phyloP scores from a whole-genome alignment of 1,140 invertebrate species.

The Trichoplusia ni region DNA sequence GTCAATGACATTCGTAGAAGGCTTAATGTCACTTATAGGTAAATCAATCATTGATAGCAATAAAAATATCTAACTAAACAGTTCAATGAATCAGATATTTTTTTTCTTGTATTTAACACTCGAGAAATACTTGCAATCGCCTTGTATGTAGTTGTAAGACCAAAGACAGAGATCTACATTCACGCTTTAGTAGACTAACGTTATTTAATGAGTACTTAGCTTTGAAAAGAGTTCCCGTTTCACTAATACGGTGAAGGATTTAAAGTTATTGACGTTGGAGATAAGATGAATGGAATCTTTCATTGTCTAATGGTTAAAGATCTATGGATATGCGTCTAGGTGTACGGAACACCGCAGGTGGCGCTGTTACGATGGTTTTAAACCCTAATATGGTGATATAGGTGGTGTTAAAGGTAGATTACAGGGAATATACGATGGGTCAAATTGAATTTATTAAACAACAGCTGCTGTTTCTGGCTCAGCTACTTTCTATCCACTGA shows the following conservation, averaged over 20 bases:
- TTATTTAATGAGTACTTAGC: slow-evolving; percentile 36
- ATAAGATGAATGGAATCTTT: background rate
- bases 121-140: background rate
- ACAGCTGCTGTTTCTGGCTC: too few species aligned
- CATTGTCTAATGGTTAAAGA: slow-evolving; percentile 7
- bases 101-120: slow-evolving; percentile 1
- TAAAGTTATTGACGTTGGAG: slow-evolving; percentile 8
- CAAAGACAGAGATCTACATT: slow-evolving; percentile 23
- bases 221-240: slow-evolving; percentile 15
- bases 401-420: too few species aligned
- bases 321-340: too few species aligned
- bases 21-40: too few species aligned
- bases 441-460: too few species aligned
- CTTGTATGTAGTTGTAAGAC: background rate
- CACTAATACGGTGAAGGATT: slow-evolving; percentile 6
- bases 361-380: too few species aligned
- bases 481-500: too few species aligned
- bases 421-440: too few species aligned
- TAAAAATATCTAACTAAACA: background rate
- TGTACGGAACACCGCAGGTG: too few species aligned
- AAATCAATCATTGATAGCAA: too few species aligned
- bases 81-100: slow-evolving; percentile 10
- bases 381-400: too few species aligned
- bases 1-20: too few species aligned
- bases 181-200: slow-evolving; percentile 37